A percentile compares a stretch with the other conserved stretches of the same genome.
phyloP scores from a whole-genome alignment of 2,888 invertebrate genomes.

The Drosophila siamana region DNA sequence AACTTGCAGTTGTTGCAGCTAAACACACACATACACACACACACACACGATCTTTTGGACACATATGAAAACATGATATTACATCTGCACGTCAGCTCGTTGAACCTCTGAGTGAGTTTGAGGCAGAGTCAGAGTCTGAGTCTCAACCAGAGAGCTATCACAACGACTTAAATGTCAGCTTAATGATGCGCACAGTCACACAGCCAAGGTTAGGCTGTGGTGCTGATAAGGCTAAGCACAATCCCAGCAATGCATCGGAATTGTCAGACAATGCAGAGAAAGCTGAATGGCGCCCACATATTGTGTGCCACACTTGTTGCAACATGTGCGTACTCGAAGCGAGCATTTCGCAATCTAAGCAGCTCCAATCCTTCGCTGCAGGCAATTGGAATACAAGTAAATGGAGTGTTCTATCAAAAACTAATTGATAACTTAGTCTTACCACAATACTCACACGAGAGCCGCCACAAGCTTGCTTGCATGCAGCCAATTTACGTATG shows the following conservation, averaged over 20 bases:
- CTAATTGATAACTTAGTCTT: slow-evolving; percentile 16
- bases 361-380: background rate
- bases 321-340: background rate
- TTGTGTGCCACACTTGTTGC: slow-evolving; percentile 1
- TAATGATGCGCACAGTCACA: slow-evolving; percentile 62
- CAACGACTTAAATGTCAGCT: slow-evolving; percentile 53
- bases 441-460: slow-evolving; percentile 7
- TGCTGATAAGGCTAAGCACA: slow-evolving; percentile 16
- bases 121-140: too few relatives aligned
- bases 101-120: slow-evolving; percentile 1
- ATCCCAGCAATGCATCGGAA: background rate
- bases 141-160: too few relatives aligned
- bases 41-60: slow-evolving; percentile 13
- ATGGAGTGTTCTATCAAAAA: slow-evolving; percentile 3
- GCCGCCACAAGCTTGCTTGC: slow-evolving; percentile 6
- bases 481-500: background rate
- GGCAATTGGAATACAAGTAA: background rate
- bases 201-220: slow-evolving; percentile 30
- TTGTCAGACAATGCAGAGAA: slow-evolving; percentile 7
- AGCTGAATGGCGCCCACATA: slow-evolving; percentile 15
- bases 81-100: slow-evolving; percentile 35
- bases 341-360: background rate
- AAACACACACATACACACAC: slow-evolving; percentile 33
- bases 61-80: slow-evolving; percentile 70
- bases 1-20: slow-evolving; percentile 67